These are phyloP conservation scores for Heptranchias perlo DNA, from an alignment of 2,113 vertebrate species.

Conservation along the genomic window DNA sequence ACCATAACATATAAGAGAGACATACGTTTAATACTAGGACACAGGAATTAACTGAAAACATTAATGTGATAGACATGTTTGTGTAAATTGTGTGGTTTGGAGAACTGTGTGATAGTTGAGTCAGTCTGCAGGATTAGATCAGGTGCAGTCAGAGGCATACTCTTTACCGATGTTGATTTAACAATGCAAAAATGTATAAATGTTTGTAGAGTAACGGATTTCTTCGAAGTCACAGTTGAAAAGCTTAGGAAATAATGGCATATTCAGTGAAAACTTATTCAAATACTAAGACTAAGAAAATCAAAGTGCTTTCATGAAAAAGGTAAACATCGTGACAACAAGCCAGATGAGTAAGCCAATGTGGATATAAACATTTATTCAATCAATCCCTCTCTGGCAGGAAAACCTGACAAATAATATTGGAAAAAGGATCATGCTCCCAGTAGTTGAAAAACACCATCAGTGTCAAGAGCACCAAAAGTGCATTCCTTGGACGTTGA, in stretches of 20 bases:
- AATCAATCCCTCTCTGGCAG: no score
- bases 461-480: background rate
- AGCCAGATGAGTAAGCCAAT: background rate
- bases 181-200: no score
- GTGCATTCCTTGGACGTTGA: background rate
- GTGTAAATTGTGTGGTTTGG: background rate
- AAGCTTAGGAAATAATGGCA: background rate
- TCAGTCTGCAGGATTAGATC: background rate
- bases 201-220: no score
- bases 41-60: background rate
- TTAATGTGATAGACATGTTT: background rate
- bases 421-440: background rate
- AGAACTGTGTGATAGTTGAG: background rate
- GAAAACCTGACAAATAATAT: background rate
- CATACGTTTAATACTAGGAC: background rate
- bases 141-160: background rate
- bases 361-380: background rate
- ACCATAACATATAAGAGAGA: no score
- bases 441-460: background rate
- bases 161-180: background rate
- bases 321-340: background rate
- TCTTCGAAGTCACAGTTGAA: background rate
- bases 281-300: background rate
- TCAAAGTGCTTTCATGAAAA: background rate
- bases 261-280: background rate